Conservation (phyloP, 64 coral and sea anemone genomes). For the Actinia tenebrosa region DNA sequence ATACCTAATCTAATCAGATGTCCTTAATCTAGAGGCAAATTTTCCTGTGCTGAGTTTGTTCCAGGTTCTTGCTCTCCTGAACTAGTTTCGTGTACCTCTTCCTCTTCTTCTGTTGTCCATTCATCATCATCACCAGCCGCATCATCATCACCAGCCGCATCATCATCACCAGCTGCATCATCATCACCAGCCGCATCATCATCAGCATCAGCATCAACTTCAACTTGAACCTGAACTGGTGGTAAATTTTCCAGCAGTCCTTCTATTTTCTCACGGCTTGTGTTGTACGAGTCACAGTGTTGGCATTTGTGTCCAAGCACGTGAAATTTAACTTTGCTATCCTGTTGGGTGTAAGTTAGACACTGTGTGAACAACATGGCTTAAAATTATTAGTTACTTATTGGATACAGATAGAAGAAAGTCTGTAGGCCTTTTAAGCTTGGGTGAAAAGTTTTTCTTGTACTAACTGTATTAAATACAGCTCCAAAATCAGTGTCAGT, state of each 20-base stretch:
- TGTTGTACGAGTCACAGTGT: conserved; percentile 74
- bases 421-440: too few relatives aligned
- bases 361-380: too few relatives aligned
- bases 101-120: conserved; percentile 23
- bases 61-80: not conserved
- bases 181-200: conserved; percentile 6
- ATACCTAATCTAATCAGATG: not conserved
- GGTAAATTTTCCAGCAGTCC: conserved; percentile 36
- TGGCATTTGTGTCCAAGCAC: conserved; percentile 61
- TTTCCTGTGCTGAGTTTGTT: not conserved
- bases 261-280: conserved; percentile 56
- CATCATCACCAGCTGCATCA: too few relatives aligned
- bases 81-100: conserved; percentile 14
- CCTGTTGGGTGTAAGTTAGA: conserved; percentile 17
- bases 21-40: not conserved
- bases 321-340: conserved; percentile 83
- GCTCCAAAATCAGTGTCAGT: too few relatives aligned
- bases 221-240: not conserved
- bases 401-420: too few relatives aligned
- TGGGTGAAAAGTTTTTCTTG: too few relatives aligned
- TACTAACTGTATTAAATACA: too few relatives aligned
- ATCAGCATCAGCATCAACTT: not conserved
- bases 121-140: conserved; percentile 26
- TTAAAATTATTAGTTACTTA: too few relatives aligned
- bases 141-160: not conserved